A percentile compares a stretch with the other conserved stretches of the same genome.
phyloP scores from a whole-genome alignment of 2,113 vertebrate species.

The Rhadina sibilatrix region DNA sequence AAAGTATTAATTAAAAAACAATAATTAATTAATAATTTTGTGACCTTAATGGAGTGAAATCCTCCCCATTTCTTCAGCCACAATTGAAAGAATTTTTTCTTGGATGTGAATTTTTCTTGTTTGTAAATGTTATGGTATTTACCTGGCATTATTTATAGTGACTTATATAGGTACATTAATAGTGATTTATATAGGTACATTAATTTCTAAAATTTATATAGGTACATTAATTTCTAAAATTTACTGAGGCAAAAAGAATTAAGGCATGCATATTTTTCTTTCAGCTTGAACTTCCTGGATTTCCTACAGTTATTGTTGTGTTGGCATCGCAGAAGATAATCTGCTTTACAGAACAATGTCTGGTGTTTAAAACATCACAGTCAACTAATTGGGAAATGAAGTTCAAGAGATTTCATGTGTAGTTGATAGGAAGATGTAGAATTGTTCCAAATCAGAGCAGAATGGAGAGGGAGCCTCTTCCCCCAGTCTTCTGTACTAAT shows the following conservation, averaged over 20 bases:
- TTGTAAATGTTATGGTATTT: not conserved
- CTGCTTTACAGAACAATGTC: slow-evolving; percentile 63
- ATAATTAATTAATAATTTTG: not conserved
- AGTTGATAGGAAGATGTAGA: slow-evolving; percentile 61
- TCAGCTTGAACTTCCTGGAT: not conserved
- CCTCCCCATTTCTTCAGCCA: not conserved
- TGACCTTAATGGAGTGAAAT: not conserved
- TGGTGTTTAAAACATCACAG: slow-evolving; percentile 65
- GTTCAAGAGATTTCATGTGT: slow-evolving; percentile 67
- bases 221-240: not conserved
- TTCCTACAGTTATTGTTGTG: slow-evolving; percentile 15
- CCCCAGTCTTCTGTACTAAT: not conserved
- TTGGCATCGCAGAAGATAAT: slow-evolving; percentile 31
- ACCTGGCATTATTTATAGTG: not conserved
- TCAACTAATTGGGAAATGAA: slow-evolving; percentile 61
- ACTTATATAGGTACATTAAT: too few relatives aligned
- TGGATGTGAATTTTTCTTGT: not conserved
- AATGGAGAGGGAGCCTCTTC: not conserved
- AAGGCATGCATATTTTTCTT: slow-evolving; percentile 10
- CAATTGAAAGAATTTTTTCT: not conserved
- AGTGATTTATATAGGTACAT: too few relatives aligned
- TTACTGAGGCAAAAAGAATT: not conserved
- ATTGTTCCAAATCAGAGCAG: slow-evolving; percentile 15
- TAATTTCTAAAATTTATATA: not conserved
- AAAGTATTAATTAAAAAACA: not conserved